A percentile compares a stretch with the other conserved stretches of the same genome.
Conservation (phyloP, 2,113 vertebrate genomes). For the Heterotis niloticus region DNA sequence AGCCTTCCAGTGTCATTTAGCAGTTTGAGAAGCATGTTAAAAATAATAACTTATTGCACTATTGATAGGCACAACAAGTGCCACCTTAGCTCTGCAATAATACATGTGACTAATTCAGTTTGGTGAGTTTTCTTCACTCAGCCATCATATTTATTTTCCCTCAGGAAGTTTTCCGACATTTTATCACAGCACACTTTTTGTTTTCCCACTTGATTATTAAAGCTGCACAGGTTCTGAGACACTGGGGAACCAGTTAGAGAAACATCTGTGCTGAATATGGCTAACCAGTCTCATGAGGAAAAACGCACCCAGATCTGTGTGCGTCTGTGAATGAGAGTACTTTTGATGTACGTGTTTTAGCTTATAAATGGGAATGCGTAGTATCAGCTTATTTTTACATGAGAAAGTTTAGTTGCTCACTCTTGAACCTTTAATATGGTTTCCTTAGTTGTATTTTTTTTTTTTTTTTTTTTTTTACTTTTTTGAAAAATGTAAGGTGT, state of each 20-base stretch:
- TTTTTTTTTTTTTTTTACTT: no score
- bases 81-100: slow-evolving; percentile 19
- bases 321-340: not conserved
- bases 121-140: not conserved
- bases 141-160: slow-evolving; percentile 10
- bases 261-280: not conserved
- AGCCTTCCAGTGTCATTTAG: not conserved
- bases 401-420: not conserved
- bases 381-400: not conserved
- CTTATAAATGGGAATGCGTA: no score
- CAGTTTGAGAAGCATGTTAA: not conserved
- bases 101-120: not conserved
- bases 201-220: not conserved
- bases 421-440: not conserved
- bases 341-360: not conserved
- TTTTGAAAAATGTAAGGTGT: not conserved
- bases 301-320: no score
- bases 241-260: not conserved
- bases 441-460: not conserved
- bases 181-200: not conserved
- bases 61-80: not conserved
- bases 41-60: slow-evolving; percentile 6
- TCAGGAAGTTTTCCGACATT: slow-evolving; percentile 20
- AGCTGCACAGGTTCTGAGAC: not conserved
- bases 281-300: not conserved